Conservation (phyloP, 2,797 vertebrate genomes). For the Danio albolineatus region DNA sequence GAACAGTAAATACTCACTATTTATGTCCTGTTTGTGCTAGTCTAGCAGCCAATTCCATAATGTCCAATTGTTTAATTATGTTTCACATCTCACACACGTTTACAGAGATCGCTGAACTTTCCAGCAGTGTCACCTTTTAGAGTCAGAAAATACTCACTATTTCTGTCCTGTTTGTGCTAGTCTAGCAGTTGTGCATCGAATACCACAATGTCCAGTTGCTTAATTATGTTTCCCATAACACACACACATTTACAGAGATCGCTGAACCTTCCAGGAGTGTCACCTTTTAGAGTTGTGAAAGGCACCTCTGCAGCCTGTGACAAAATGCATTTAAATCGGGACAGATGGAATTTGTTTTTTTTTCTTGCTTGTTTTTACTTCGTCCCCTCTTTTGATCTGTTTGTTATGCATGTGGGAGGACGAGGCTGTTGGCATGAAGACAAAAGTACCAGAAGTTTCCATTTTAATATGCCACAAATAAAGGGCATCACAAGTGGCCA, state of each 20-base stretch:
- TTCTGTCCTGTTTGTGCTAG: no score
- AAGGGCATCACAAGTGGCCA: constrained; percentile 55
- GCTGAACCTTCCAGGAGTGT: constrained; percentile 57
- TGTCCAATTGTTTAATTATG: no score
- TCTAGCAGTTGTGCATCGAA: no score
- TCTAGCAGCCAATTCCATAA: no score
- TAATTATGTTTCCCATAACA: no score
- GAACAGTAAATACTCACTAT: no score
- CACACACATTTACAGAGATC: no score
- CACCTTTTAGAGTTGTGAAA: constrained; percentile 62
- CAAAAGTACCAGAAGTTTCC: constrained; percentile 63
- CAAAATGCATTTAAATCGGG: constrained; percentile 58
- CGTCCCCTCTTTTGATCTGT: constrained; percentile 52
- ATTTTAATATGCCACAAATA: constrained; percentile 53
- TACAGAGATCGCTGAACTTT: constrained; percentile 47
- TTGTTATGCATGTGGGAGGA: constrained; percentile 60
- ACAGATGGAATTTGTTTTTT: constrained; percentile 65
- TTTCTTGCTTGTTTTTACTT: constrained; percentile 45
- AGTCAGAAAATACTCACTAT: not conserved
- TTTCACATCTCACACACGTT: no score
- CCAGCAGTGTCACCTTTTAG: constrained; percentile 55
- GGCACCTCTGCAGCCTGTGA: constrained; percentile 60
- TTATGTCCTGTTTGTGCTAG: no score
- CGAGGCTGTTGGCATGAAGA: constrained; percentile 58
- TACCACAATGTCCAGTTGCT: no score